Evolutionary conservation across 1,140 invertebrate genomes (phyloP).

Genomic region (Andrena cerasifolii): DNA sequence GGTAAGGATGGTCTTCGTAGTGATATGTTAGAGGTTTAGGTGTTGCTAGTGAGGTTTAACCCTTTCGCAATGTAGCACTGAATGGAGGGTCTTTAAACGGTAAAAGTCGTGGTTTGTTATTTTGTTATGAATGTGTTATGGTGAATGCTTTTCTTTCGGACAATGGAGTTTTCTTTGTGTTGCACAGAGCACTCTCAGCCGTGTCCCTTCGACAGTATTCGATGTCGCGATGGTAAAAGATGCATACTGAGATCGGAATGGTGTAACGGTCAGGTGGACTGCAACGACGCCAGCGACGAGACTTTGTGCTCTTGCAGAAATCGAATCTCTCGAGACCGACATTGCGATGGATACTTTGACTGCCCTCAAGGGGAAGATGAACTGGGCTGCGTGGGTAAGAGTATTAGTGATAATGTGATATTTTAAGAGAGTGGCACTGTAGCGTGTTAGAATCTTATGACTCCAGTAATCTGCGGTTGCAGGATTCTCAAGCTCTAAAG

Average conservation of each 20-base stretch:
- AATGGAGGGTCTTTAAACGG: too few species aligned
- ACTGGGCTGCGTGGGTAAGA: slow-evolving; percentile 87
- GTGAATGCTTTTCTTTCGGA: too few species aligned
- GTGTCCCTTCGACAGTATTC: slow-evolving; percentile 42
- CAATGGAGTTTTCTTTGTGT: background rate
- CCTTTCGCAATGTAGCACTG: too few species aligned
- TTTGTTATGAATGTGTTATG: too few species aligned
- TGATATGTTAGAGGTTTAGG: too few species aligned
- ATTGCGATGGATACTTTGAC: slow-evolving; percentile 92
- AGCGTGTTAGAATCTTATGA: background rate
- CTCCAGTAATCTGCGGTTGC: too few species aligned
- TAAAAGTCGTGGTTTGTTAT: too few species aligned
- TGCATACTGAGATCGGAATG: slow-evolving; percentile 85
- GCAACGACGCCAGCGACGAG: slow-evolving; percentile 92
- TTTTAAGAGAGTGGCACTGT: background rate
- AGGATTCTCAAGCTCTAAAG: too few species aligned
- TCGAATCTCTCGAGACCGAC: slow-evolving; percentile 84
- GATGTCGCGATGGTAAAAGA: slow-evolving; percentile 60
- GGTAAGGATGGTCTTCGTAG: too few species aligned
- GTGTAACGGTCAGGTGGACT: slow-evolving; percentile 91
- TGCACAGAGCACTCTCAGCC: background rate
- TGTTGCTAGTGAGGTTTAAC: too few species aligned
- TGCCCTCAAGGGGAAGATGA: slow-evolving; percentile 88
- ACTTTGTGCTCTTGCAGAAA: slow-evolving; percentile 87
- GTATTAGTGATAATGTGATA: slow-evolving; percentile 10